These are phyloP conservation scores for Lamellibrachia columna DNA, from an alignment of 2,888 invertebrate species.

Conservation along the genomic window DNA sequence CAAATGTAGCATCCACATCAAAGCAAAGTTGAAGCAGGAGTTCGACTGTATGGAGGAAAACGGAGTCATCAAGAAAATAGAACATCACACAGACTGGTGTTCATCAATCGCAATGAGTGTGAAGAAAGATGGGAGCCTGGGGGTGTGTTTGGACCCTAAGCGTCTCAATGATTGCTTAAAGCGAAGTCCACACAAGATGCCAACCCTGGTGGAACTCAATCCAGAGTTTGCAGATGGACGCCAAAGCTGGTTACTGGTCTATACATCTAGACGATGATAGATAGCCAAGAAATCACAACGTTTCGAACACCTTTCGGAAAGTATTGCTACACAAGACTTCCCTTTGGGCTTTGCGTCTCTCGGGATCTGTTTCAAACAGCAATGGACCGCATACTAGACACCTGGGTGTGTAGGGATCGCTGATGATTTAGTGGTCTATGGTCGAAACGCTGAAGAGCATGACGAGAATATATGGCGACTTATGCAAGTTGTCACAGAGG, in stretches of 20 bases:
- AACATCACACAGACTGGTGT: constrained; percentile 26
- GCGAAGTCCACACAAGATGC: not conserved
- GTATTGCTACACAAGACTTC: too few relatives aligned
- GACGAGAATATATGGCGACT: too few relatives aligned
- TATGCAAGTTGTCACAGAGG: too few relatives aligned
- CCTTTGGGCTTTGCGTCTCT: too few relatives aligned
- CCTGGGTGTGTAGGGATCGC: too few relatives aligned
- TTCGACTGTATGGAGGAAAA: not conserved
- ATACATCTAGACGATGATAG: not conserved
- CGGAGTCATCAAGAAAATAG: not conserved
- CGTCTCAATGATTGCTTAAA: not conserved
- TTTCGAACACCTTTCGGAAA: too few relatives aligned
- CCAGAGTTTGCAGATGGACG: not conserved
- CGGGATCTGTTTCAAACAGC: too few relatives aligned
- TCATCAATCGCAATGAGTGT: not conserved
- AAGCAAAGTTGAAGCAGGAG: not conserved
- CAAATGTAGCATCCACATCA: not conserved
- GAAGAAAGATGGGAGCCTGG: not conserved
- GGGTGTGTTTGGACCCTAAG: constrained; percentile 18
- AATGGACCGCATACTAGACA: too few relatives aligned
- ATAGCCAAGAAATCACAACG: not conserved
- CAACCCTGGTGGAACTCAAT: not conserved
- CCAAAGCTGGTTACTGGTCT: not conserved
- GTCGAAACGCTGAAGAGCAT: too few relatives aligned
- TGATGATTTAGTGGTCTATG: too few relatives aligned